phyloP scores from a whole-genome alignment of 1,140 invertebrate genomes.

The Meloidogyne exigua region DNA sequence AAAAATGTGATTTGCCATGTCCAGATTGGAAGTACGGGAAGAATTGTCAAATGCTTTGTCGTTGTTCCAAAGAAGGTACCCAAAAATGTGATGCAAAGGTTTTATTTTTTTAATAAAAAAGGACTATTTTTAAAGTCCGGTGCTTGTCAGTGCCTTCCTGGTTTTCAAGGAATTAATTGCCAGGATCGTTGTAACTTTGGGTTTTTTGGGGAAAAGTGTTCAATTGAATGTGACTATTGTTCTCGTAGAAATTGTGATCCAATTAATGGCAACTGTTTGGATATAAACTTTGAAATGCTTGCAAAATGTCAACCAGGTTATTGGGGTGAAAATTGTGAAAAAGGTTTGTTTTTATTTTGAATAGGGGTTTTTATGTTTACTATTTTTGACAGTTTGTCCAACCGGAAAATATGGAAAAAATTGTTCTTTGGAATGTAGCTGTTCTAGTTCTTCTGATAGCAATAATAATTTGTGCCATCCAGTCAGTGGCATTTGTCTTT shows the following conservation, averaged over 20 bases:
- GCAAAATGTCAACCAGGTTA: slow-evolving; percentile 50
- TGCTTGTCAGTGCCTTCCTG: slow-evolving; percentile 76
- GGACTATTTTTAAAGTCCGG: slow-evolving; percentile 68
- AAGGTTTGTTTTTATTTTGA: slow-evolving; percentile 30
- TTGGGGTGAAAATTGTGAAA: slow-evolving; percentile 53
- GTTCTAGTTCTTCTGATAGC: background rate
- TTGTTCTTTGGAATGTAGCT: slow-evolving; percentile 22
- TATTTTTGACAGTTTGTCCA: slow-evolving; percentile 40
- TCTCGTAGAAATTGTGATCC: slow-evolving; percentile 66
- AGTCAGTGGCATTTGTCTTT: slow-evolving; percentile 20
- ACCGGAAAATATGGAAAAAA: slow-evolving; percentile 18
- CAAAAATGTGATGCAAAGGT: slow-evolving; percentile 69
- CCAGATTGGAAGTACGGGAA: slow-evolving; percentile 51
- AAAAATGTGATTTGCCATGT: slow-evolving; percentile 71
- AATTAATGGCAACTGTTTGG: slow-evolving; percentile 57
- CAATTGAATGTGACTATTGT: slow-evolving; percentile 79
- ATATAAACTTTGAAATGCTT: slow-evolving; percentile 35
- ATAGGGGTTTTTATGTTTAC: too few species aligned
- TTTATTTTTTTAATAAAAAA: slow-evolving; percentile 56
- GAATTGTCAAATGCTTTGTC: slow-evolving; percentile 53
- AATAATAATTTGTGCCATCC: background rate
- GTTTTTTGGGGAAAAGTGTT: slow-evolving; percentile 73
- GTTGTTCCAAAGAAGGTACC: slow-evolving; percentile 47
- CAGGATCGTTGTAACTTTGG: slow-evolving; percentile 56
- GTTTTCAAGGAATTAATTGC: slow-evolving; percentile 65